A percentile compares a stretch with the other conserved stretches of the same genome.
These are phyloP conservation scores for Notiomystis cincta DNA, from an alignment of 2,113 vertebrate species.

Conservation along the genomic window DNA sequence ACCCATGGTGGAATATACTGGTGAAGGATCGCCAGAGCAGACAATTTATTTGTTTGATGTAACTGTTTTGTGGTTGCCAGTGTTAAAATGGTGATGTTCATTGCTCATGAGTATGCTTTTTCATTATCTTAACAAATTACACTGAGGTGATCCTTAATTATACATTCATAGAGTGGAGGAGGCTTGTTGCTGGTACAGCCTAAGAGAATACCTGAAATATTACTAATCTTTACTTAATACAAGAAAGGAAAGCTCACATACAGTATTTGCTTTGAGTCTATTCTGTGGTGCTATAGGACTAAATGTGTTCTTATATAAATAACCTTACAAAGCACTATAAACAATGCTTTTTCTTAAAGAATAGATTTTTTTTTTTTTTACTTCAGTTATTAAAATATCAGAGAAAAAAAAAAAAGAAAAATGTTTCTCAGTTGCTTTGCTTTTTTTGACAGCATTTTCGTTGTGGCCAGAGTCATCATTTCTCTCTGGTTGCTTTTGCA, in stretches of 20 bases:
- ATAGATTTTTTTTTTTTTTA: background rate
- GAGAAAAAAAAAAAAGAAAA: background rate
- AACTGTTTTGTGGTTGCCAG: background rate
- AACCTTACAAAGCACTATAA: background rate
- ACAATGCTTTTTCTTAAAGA: background rate
- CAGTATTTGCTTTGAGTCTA: background rate
- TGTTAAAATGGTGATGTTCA: background rate
- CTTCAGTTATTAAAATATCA: background rate
- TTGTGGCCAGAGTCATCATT: accelerated
- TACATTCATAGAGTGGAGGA: background rate
- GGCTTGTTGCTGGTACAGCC: background rate
- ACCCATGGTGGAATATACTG: background rate
- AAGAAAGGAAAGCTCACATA: background rate
- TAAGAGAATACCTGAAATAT: background rate
- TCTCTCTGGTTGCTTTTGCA: background rate
- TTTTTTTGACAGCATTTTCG: background rate
- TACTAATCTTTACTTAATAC: background rate
- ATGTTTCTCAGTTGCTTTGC: background rate
- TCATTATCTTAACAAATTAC: conserved; percentile 8
- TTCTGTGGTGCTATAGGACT: background rate
- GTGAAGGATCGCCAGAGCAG: background rate
- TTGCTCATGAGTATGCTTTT: background rate
- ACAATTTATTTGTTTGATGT: background rate
- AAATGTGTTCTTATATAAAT: background rate
- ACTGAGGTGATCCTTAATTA: background rate